phyloP scores from a whole-genome alignment of 64 coral and sea anemone species.

The Montipora cactus region DNA sequence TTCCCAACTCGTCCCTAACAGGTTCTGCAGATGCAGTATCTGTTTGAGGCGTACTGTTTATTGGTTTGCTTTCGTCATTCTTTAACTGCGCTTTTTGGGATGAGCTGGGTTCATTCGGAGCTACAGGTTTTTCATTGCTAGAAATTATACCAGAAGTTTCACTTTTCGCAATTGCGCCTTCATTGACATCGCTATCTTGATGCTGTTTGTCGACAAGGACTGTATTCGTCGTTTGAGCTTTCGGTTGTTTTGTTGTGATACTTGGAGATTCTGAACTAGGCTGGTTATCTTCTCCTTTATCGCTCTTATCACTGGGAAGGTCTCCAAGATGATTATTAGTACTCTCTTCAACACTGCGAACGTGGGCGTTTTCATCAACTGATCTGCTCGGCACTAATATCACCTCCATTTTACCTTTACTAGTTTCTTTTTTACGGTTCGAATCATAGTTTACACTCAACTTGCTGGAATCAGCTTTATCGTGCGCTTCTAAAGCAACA shows the following conservation, averaged over 20 bases:
- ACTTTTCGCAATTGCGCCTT: background rate
- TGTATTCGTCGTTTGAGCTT: background rate
- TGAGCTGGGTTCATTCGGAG: background rate
- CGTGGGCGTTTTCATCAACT: slow-evolving; percentile 41
- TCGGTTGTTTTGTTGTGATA: background rate
- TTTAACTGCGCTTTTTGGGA: background rate
- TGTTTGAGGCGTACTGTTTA: slow-evolving; percentile 1
- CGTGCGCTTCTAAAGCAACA: background rate
- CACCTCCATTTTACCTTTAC: background rate
- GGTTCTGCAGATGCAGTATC: slow-evolving; percentile 43
- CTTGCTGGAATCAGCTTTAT: slow-evolving; percentile 50
- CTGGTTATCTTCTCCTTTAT: background rate
- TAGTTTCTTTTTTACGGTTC: background rate
- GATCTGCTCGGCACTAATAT: background rate
- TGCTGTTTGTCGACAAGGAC: background rate
- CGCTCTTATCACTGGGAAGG: slow-evolving; percentile 26
- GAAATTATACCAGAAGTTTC: slow-evolving; percentile 43
- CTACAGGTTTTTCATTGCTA: background rate
- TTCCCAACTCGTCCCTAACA: slow-evolving; percentile 70
- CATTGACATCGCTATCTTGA: background rate
- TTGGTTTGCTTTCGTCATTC: background rate
- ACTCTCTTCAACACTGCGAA: slow-evolving; percentile 6
- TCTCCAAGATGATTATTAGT: background rate
- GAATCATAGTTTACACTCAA: slow-evolving; percentile 25
- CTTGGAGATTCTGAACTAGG: background rate